Conservation (phyloP, 2,113 vertebrate species). For the Zonotrichia leucophrys region DNA sequence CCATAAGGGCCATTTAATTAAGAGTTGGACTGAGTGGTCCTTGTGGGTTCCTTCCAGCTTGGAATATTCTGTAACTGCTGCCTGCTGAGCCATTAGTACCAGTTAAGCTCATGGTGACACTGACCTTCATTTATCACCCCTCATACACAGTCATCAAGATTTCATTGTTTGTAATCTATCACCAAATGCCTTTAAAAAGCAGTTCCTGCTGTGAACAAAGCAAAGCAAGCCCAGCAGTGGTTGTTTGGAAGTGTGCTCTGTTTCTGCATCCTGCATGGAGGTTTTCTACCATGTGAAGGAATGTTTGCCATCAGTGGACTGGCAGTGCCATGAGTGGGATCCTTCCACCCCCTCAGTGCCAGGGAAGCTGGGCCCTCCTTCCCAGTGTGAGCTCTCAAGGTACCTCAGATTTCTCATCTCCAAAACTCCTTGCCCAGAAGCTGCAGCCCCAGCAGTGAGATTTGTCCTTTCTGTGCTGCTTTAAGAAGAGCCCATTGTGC, state of each 20-base stretch:
- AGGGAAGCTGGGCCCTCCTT: background rate
- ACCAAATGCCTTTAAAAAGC: background rate
- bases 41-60: background rate
- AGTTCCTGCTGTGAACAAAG: background rate
- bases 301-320: background rate
- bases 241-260: background rate
- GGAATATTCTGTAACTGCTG: background rate
- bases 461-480: background rate
- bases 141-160: background rate
- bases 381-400: accelerated
- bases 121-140: background rate
- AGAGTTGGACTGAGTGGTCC: background rate
- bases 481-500: background rate
- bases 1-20: background rate
- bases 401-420: background rate
- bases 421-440: background rate
- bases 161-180: background rate
- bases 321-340: background rate
- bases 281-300: background rate
- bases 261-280: background rate
- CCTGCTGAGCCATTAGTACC: background rate
- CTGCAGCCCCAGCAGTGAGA: background rate
- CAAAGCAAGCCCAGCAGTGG: background rate
- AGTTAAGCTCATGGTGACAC: background rate
- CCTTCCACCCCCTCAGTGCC: background rate